A percentile compares a stretch with the other conserved stretches of the same genome.
Evolutionary conservation across 2,888 invertebrate species (phyloP).

Genomic region (Drosophila percnosoma): DNA sequence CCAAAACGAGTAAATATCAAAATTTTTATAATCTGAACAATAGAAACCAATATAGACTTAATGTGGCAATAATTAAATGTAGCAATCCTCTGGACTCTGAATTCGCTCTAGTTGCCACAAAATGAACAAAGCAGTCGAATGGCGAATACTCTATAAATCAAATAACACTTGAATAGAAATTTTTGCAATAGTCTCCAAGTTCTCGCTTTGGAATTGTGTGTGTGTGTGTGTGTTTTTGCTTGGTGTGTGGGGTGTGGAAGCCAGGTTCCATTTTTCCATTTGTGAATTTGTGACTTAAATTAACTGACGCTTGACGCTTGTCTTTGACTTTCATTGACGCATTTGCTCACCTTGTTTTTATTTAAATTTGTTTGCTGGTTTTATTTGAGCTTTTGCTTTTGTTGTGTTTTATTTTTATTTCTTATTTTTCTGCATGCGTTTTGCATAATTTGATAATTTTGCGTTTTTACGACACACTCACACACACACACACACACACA

Average conservation of each 20-base stretch:
- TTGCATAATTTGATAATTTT: slow-evolving; percentile 69
- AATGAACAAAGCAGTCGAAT: neutral
- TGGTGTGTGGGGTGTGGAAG: slow-evolving; percentile 19
- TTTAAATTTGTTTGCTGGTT: slow-evolving; percentile 48
- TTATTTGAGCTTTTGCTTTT: slow-evolving; percentile 31
- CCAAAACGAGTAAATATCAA: neutral
- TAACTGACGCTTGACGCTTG: slow-evolving; percentile 31
- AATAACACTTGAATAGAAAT: neutral
- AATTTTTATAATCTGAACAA: neutral
- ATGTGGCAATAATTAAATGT: slow-evolving; percentile 4
- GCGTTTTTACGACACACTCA: slow-evolving; percentile 40
- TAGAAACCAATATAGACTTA: neutral
- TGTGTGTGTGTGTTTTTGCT: slow-evolving; percentile 13
- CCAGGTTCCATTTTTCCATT: slow-evolving; percentile 55
- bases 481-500: neutral
- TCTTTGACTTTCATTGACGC: slow-evolving; percentile 74
- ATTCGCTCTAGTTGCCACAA: neutral
- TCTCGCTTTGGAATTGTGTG: neutral
- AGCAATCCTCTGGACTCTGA: slow-evolving; percentile 1
- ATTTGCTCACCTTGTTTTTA: slow-evolving; percentile 77
- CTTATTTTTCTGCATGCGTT: slow-evolving; percentile 53
- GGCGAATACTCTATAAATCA: neutral
- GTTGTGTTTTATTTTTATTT: slow-evolving; percentile 11
- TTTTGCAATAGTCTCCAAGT: neutral
- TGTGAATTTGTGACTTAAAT: slow-evolving; percentile 48